Evolutionary conservation across 2,113 vertebrate genomes (phyloP).

Genomic region (Myotis yumanensis): DNA sequence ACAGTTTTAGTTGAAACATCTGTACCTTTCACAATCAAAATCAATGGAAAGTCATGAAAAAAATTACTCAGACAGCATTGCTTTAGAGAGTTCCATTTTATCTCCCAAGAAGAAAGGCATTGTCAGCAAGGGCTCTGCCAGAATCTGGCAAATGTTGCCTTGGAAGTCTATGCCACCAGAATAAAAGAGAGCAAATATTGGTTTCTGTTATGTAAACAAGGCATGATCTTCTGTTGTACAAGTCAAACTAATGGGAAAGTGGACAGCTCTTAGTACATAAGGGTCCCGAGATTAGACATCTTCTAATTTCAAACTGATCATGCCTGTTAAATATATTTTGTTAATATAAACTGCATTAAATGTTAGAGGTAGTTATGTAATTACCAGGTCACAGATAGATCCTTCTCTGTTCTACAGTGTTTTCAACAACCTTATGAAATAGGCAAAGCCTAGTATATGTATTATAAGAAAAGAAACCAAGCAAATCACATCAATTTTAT

Average conservation of each 20-base stretch:
- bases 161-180: slow-evolving; percentile 61
- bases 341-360: neutral
- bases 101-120: slow-evolving; percentile 10
- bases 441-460: neutral
- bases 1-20: neutral
- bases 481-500: neutral
- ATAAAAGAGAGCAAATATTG: slow-evolving; percentile 70
- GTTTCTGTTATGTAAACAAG: slow-evolving; percentile 76
- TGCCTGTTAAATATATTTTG: neutral
- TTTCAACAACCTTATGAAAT: neutral
- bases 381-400: neutral
- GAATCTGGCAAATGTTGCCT: slow-evolving; percentile 41
- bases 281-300: neutral
- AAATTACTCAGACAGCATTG: accelerated
- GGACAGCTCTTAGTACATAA: neutral
- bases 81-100: neutral
- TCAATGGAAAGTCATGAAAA: neutral
- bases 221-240: slow-evolving; percentile 52
- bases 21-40: neutral
- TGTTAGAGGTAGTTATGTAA: neutral
- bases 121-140: slow-evolving; percentile 63
- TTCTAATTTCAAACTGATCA: neutral
- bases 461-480: neutral
- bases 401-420: neutral
- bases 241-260: slow-evolving; percentile 61